Percentiles rank a stretch among this genome's conserved stretches.
These are phyloP conservation scores for Percina caprodes DNA, from an alignment of 2,113 vertebrate species.

Conservation along the genomic window DNA sequence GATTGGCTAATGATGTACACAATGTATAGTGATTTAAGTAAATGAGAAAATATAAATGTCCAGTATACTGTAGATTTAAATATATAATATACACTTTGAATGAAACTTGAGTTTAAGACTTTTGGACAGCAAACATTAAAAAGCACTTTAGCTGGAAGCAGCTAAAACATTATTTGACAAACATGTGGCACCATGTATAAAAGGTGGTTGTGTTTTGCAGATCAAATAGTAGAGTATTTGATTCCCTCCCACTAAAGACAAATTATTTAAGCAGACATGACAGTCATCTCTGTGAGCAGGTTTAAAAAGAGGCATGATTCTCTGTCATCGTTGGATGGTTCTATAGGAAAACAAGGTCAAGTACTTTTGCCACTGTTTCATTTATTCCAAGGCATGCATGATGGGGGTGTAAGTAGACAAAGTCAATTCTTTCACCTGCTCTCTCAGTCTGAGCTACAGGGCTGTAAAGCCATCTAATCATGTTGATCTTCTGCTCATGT, in stretches of 20 bases:
- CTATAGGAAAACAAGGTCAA: slow-evolving; percentile 53
- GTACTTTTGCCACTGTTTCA: slow-evolving; percentile 19
- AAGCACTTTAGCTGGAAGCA: background rate
- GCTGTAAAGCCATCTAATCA: background rate
- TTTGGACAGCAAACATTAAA: background rate
- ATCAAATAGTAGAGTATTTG: slow-evolving; percentile 4
- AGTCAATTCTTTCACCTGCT: background rate
- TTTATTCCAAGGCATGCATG: slow-evolving; percentile 5
- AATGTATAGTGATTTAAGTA: too few relatives aligned
- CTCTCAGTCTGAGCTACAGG: background rate
- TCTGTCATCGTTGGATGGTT: slow-evolving; percentile 32
- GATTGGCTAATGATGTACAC: too few relatives aligned
- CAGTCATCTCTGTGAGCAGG: slow-evolving; percentile 14
- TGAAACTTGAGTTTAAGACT: background rate
- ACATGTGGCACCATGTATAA: background rate
- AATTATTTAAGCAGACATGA: slow-evolving; percentile 33
- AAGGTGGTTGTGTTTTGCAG: background rate
- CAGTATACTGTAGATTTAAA: too few relatives aligned
- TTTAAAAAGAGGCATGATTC: slow-evolving; percentile 27
- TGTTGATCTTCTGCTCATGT: background rate
- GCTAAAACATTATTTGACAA: background rate
- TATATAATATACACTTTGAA: background rate
- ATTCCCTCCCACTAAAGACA: background rate
- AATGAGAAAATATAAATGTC: background rate
- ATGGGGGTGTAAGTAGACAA: background rate